Conservation (phyloP, 2,113 vertebrate genomes). For the Stegastes partitus region DNA sequence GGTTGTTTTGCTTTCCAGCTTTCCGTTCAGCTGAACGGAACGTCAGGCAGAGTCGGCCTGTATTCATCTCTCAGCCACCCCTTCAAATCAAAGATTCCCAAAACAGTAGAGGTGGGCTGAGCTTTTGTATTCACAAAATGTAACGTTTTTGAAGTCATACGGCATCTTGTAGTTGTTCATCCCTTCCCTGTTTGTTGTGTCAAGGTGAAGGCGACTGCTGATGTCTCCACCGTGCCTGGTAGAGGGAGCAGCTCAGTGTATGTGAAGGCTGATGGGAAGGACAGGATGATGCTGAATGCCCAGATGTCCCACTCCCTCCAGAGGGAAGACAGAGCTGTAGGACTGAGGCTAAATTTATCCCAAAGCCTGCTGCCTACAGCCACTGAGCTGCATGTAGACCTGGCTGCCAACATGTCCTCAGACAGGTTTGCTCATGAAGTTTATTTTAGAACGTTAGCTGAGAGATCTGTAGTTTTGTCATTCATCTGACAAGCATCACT, state of each 20-base stretch:
- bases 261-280: conserved; percentile 77
- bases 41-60: conserved; percentile 63
- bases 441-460: neutral
- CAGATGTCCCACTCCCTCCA: conserved; percentile 69
- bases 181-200: neutral
- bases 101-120: conserved; percentile 76
- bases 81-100: conserved; percentile 74
- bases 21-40: conserved; percentile 75
- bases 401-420: conserved; percentile 81
- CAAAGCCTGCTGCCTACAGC: conserved; percentile 79
- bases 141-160: no score
- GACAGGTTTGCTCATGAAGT: conserved; percentile 80
- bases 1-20: conserved; percentile 62
- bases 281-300: conserved; percentile 76
- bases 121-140: neutral
- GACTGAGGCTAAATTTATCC: conserved; percentile 74
- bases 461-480: no score
- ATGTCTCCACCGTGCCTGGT: conserved; percentile 48
- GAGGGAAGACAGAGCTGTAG: conserved; percentile 55
- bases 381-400: conserved; percentile 73
- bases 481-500: neutral
- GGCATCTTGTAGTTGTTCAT: neutral
- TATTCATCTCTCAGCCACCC: conserved; percentile 76
- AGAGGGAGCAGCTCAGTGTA: conserved; percentile 76
- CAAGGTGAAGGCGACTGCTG: conserved; percentile 80